A percentile compares a stretch with the other conserved stretches of the same genome.
Evolutionary conservation across 1,140 invertebrate species (phyloP).

Genomic region (Apocrypta bakeri): DNA sequence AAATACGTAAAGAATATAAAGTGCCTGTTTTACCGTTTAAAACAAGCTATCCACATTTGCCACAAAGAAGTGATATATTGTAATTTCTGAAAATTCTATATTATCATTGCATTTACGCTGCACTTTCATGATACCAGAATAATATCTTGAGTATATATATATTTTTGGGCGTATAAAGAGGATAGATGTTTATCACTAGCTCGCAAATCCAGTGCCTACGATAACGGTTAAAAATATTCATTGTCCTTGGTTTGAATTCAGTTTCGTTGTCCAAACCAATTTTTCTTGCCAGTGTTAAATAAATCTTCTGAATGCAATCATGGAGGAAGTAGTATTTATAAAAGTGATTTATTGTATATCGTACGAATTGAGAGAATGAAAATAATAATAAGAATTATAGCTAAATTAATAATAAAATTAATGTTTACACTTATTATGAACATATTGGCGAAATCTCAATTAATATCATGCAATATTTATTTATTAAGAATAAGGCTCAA

Average conservation of each 20-base stretch:
- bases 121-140: conserved; percentile 34
- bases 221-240: conserved; percentile 16
- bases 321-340: conserved; percentile 1
- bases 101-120: conserved; percentile 21
- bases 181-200: conserved; percentile 36
- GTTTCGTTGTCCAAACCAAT: not conserved
- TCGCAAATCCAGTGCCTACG: conserved; percentile 49
- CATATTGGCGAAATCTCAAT: conserved; percentile 35
- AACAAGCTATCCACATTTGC: conserved; percentile 19
- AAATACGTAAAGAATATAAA: conserved; percentile 32
- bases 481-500: conserved; percentile 44
- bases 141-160: conserved; percentile 15
- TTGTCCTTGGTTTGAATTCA: conserved; percentile 16
- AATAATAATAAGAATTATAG: conserved; percentile 12
- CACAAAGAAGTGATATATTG: conserved; percentile 31
- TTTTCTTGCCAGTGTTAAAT: conserved; percentile 43
- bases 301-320: conserved; percentile 28
- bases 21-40: conserved; percentile 37
- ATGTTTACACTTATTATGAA: no score
- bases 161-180: conserved; percentile 25
- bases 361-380: conserved; percentile 19
- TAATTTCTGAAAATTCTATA: conserved; percentile 35
- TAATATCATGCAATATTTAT: conserved; percentile 47
- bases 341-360: conserved; percentile 31
- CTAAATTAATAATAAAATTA: not conserved